Evolutionary conservation across 2,797 vertebrate genomes (phyloP), one percentile per base, ranked within the genome.

Genomic region (Chromobotia macracanthus): DNA sequence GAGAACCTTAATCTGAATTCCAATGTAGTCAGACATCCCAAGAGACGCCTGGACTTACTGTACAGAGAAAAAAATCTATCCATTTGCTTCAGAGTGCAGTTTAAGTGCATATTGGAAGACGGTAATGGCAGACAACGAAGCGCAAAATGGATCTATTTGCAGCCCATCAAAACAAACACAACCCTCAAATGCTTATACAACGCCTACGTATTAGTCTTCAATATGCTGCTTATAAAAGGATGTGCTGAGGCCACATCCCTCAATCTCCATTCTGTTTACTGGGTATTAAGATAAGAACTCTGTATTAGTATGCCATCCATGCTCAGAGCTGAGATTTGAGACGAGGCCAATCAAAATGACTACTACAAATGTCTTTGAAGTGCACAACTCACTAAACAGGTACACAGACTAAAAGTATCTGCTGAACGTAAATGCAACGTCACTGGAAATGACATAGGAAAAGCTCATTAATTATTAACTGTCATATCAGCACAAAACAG

Each of bases 381-480:
- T 41, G 63, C 72, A 72, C 61, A 63, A 70, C 79, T 46, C 46
- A 23, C 67, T 72, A 61, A 82, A 79, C 60, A n/a, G 35, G 77
- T 71, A 58, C 77, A 83, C 70, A 60, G 72, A 61, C 72, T 41
- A 19, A 81, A 67, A 70, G 46, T 50, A 55, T 38, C 44, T 67
- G 50, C 25, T 56, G 78, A 71, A 76, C 72, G 81, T 79, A 84
- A 84, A 83, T 84, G 82, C 74, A 83, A 58, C 79, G 65, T 60
- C 76, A 80, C 16, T 64, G 72, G 77, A 55, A 78, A 76, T 75
- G 21, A 35, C 31, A 46, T 41, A 86, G 80, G 85, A 85, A 88
- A 77, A 63, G 82, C 76, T 91, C 90, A 94, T 94, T 83, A 94
- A 94, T 92, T 92, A 93, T 94, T 94, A 91, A 94, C 87, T 83